Conservation (phyloP, 2,113 vertebrate genomes). For the Pedionomus torquatus region DNA sequence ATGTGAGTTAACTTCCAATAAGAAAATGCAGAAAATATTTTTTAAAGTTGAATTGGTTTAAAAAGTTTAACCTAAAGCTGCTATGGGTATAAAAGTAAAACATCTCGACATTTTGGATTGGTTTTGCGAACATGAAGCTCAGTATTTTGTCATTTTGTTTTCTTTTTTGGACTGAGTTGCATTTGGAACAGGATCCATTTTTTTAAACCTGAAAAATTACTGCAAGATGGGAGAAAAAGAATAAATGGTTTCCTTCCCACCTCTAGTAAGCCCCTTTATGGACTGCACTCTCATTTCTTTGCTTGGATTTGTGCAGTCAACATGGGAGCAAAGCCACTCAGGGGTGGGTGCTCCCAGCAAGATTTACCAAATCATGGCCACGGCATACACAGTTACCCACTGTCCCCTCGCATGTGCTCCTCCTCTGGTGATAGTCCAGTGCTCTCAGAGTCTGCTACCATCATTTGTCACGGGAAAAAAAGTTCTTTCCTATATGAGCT, state of each 20-base stretch:
- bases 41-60: background rate
- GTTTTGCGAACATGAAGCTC: background rate
- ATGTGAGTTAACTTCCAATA: background rate
- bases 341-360: background rate
- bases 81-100: background rate
- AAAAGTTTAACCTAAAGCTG: background rate
- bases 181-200: background rate
- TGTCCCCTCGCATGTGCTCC: rapidly evolving
- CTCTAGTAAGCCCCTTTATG: background rate
- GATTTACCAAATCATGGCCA: background rate
- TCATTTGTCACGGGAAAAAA: background rate
- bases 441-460: background rate
- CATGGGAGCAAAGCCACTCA: background rate
- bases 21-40: background rate
- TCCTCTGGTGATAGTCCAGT: background rate
- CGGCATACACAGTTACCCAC: rapidly evolving
- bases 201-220: background rate
- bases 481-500: background rate
- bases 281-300: background rate
- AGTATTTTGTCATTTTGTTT: background rate
- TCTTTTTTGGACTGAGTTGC: background rate
- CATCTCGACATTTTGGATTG: background rate
- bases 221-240: background rate
- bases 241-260: background rate
- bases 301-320: background rate